Evolutionary conservation across 2,888 invertebrate species (phyloP), one percentile per base, ranked within the genome.

Genomic region (Lasioglossum morio): DNA sequence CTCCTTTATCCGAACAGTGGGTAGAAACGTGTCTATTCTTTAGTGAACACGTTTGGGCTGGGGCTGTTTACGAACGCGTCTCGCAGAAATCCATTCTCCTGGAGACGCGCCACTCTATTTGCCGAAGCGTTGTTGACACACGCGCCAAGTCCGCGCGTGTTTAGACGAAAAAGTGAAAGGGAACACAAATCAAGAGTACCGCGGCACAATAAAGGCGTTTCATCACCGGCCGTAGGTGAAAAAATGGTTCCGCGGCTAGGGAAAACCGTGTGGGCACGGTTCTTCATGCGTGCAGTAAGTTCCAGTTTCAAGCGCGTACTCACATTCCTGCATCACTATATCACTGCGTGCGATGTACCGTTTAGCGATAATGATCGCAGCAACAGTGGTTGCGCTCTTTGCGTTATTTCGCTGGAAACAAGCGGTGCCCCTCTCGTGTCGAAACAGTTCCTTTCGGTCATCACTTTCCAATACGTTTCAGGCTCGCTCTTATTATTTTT

Each of bases 161-260:
- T 27, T 70, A 37, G 43, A 30, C n/a, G n/a, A n/a, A 57, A 77
- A 77, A 82, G 84, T 84, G 84, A 84, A 84, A 66, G 84, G 77
- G 30, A 69, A 27, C n/a, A 34, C 34, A 48, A 48, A 72, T 34
- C 53, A 19, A 30, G 30, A 34, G 72, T 57, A 46, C 37, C 27
- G 53, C 69, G 8, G 30, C 19, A 48, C 46, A 34, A 46, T 57
- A 75, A 73, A 34, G 46, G 30, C 53, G 57, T 82, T 77, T 84
- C 83, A 37, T 37, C 72, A 82, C 46, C n/a, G 70, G 4, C 77
- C n/a, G 40, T 16, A n/a, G 43, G n/a, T n/a, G 40, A n/a, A 73
- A 27, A 46, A 72, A 46, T 23, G 57, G 57, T 73, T 30, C 23
- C 27, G 53, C 57, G 66, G 69, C 2, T 30, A 77, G 69, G 48